phyloP scores from a whole-genome alignment of 1,140 invertebrate species.

The Lethrus apterus region DNA sequence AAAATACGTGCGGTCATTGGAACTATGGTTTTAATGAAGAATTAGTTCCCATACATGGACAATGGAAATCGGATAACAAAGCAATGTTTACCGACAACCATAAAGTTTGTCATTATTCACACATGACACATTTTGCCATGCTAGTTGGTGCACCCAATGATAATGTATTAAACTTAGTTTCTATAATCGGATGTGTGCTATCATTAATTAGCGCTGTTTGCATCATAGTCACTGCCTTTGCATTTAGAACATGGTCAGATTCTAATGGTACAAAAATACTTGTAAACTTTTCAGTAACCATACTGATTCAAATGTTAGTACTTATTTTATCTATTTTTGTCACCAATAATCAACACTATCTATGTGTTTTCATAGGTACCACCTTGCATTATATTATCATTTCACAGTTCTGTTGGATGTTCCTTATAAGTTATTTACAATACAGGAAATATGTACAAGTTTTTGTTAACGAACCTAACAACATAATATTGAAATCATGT shows the following conservation, averaged over 20 bases:
- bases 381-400: constrained; percentile 4
- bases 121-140: constrained; percentile 10
- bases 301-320: constrained; percentile 3
- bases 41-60: background rate
- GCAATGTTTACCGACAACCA: background rate
- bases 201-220: background rate
- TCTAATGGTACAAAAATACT: constrained; percentile 4
- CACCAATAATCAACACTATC: background rate
- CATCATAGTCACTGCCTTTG: background rate
- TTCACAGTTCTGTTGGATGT: constrained; percentile 4
- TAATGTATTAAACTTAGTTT: constrained; percentile 1
- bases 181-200: background rate
- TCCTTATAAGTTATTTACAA: constrained; percentile 10
- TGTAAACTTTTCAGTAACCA: constrained; percentile 5
- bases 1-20: constrained; percentile 10
- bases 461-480: constrained; percentile 1
- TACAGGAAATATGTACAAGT: constrained; percentile 10
- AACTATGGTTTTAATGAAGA: constrained; percentile 5
- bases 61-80: background rate
- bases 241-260: constrained; percentile 4
- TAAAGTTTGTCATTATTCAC: background rate
- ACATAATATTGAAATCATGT: constrained; percentile 3
- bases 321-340: background rate
- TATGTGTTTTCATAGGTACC: background rate
- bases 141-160: constrained; percentile 1